Conservation (phyloP, 2,113 vertebrate species). For the Mus spicilegus region DNA sequence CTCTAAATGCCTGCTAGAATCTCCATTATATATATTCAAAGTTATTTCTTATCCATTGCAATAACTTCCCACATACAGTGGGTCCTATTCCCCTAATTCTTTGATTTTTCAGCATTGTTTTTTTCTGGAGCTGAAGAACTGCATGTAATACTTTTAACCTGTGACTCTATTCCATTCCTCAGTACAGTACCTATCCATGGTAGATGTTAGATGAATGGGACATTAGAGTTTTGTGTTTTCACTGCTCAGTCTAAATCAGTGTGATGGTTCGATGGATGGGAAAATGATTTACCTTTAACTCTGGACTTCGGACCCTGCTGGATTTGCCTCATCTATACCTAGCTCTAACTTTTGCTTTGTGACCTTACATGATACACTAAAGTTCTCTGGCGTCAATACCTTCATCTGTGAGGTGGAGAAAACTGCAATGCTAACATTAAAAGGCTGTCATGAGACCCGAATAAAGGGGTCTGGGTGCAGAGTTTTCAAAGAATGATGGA, state of each 20-base stretch:
- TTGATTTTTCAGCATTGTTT: neutral
- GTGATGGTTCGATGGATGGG: neutral
- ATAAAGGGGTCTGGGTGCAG: neutral
- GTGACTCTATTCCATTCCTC: neutral
- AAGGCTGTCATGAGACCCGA: neutral
- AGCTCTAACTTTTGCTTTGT: constrained; percentile 18
- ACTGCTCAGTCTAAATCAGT: neutral
- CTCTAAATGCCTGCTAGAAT: constrained; percentile 35
- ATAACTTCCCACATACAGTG: neutral
- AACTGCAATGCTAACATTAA: neutral
- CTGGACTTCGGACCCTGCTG: neutral
- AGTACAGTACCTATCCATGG: neutral
- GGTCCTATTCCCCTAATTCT: neutral
- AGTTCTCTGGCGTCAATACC: neutral
- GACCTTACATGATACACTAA: neutral
- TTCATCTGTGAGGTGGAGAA: constrained; percentile 9
- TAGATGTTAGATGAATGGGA: neutral
- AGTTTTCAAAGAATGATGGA: neutral
- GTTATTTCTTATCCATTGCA: constrained; percentile 45
- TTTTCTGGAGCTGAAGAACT: constrained; percentile 16
- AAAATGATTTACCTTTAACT: neutral
- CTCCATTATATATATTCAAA: constrained; percentile 39
- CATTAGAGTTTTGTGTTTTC: neutral
- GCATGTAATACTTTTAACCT: neutral
- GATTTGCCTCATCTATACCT: neutral